Conservation (phyloP, 2,797 vertebrate species). For the Lepilemur septentrionalis region DNA sequence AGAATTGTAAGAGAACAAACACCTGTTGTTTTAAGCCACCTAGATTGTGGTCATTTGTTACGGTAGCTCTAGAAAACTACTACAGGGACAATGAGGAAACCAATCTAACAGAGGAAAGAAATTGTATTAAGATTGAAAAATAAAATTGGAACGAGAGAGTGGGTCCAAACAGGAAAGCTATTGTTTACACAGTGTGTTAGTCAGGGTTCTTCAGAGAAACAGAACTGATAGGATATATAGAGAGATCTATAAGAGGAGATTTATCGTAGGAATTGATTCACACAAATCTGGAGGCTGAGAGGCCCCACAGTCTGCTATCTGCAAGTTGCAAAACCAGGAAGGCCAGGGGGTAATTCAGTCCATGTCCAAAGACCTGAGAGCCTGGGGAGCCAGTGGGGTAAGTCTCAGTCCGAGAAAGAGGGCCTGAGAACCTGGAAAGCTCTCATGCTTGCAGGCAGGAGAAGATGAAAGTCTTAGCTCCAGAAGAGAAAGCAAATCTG, state of each 20-base stretch:
- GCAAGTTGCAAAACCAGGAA: not conserved
- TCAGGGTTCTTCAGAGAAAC: not conserved
- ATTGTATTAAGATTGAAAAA: slow-evolving; percentile 32
- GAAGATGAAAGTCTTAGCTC: not conserved
- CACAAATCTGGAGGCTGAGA: not conserved
- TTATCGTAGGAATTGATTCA: not conserved
- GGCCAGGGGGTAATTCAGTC: not conserved
- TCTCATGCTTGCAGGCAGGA: not conserved
- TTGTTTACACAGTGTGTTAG: not conserved
- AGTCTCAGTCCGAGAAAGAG: not conserved
- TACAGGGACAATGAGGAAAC: not conserved
- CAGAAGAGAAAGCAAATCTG: not conserved
- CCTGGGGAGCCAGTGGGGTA: not conserved
- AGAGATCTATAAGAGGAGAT: not conserved
- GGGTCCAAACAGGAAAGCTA: slow-evolving; percentile 15
- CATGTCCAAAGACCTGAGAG: not conserved
- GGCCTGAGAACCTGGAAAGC: not conserved
- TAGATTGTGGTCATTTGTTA: not conserved
- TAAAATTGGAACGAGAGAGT: slow-evolving; percentile 33
- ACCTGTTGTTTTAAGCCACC: not conserved
- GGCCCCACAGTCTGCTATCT: not conserved
- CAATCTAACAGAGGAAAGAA: slow-evolving; percentile 25
- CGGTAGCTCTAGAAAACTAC: not conserved
- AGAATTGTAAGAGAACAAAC: not conserved
- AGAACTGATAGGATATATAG: not conserved